phyloP scores from a whole-genome alignment of 1,140 invertebrate genomes.

The Cataglyphis hispanica region DNA sequence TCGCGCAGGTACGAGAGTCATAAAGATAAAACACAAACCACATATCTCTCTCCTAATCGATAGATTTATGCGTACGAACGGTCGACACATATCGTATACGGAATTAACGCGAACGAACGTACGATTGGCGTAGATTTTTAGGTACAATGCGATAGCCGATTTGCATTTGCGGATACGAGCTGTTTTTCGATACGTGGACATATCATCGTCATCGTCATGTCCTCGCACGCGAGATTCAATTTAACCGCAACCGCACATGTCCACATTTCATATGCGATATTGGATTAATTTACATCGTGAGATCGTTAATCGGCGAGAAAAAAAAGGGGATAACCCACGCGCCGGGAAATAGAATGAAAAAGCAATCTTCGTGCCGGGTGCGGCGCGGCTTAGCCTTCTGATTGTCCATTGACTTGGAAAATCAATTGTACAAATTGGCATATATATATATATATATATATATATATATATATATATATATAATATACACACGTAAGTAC shows the following conservation, averaged over 20 bases:
- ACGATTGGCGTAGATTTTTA: constrained; percentile 45
- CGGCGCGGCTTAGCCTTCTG: constrained; percentile 53
- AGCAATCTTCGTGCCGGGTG: constrained; percentile 65
- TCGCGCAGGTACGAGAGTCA: constrained; percentile 16
- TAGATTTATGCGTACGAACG: constrained; percentile 45
- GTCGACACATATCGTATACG: constrained; percentile 20
- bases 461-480: too few relatives aligned
- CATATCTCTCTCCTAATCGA: constrained; percentile 40
- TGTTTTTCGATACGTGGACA: constrained; percentile 49
- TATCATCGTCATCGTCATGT: constrained; percentile 58
- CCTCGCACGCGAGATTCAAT: constrained; percentile 66
- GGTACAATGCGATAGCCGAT: neutral
- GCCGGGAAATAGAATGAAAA: constrained; percentile 59
- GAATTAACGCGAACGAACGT: constrained; percentile 31
- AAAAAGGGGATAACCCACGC: constrained; percentile 8
- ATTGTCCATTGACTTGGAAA: constrained; percentile 73
- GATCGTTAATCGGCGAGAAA: constrained; percentile 67
- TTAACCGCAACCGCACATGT: constrained; percentile 43
- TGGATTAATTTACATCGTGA: constrained; percentile 72
- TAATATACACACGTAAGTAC: neutral
- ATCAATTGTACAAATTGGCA: constrained; percentile 69
- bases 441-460: too few relatives aligned
- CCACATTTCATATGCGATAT: constrained; percentile 70
- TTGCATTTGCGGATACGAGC: constrained; percentile 16
- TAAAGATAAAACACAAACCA: constrained; percentile 52